A percentile compares a stretch with the other conserved stretches of the same genome.
Evolutionary conservation across 2,797 vertebrate genomes (phyloP).

Genomic region (Champsocephalus gunnari): DNA sequence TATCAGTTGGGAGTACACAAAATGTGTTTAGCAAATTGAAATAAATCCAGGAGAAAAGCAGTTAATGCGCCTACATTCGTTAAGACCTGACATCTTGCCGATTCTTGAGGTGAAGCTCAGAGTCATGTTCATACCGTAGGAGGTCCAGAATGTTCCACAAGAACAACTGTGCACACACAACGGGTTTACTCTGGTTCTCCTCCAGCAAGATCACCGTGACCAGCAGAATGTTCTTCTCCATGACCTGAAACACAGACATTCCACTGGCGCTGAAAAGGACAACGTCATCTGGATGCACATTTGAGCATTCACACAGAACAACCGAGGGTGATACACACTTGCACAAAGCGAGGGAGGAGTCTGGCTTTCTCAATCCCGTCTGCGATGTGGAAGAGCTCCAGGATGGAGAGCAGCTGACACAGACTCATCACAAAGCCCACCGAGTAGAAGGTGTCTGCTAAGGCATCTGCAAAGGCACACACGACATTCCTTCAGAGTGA

Average conservation of each 20-base stretch:
- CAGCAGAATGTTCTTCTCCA: constrained; percentile 90
- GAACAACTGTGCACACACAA: constrained; percentile 91
- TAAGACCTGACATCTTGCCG: neutral
- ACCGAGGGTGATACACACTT: constrained; percentile 78
- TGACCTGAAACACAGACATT: constrained; percentile 81
- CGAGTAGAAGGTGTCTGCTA: constrained; percentile 93
- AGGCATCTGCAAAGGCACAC: constrained; percentile 82
- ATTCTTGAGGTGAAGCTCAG: neutral
- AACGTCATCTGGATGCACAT: too few relatives aligned
- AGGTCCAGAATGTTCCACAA: constrained; percentile 93
- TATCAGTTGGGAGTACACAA: neutral
- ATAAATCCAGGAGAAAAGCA: neutral
- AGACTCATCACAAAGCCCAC: constrained; percentile 92
- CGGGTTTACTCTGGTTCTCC: constrained; percentile 90
- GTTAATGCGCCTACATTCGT: neutral
- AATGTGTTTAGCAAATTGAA: neutral
- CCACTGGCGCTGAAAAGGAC: neutral
- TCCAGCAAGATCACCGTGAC: constrained; percentile 91
- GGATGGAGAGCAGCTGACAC: constrained; percentile 90
- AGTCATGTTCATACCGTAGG: constrained; percentile 80
- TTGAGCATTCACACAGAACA: neutral
- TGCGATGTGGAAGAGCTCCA: constrained; percentile 93
- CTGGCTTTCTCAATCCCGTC: constrained; percentile 86
- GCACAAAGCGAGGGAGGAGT: constrained; percentile 89
- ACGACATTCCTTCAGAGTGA: rapidly evolving